phyloP scores from a whole-genome alignment of 2,113 vertebrate genomes.

The Tricholaema leucomelas region DNA sequence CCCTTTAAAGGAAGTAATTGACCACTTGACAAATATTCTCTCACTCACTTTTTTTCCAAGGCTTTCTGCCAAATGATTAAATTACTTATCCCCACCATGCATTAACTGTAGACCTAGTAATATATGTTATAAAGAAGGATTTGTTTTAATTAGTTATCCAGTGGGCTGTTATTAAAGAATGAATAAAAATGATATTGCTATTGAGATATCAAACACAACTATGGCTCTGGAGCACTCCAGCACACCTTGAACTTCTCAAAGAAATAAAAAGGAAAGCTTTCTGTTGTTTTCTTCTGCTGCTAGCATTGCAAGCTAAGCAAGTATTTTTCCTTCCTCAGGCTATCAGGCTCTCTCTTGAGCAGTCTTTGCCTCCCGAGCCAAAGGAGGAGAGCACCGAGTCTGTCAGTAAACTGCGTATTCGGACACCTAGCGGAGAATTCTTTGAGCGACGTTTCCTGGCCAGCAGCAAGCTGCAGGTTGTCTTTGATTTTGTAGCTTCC shows the following conservation, averaged over 20 bases:
- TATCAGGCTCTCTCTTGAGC: conserved; percentile 94
- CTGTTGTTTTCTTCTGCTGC: background rate
- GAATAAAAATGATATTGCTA: conserved; percentile 66
- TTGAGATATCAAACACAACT: conserved; percentile 36
- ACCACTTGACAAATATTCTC: conserved; percentile 65
- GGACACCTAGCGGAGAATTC: conserved; percentile 95
- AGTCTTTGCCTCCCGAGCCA: conserved; percentile 91
- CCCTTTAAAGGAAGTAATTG: conserved; percentile 60
- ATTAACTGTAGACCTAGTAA: conserved; percentile 73
- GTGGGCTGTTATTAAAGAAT: conserved; percentile 67
- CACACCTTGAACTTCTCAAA: conserved; percentile 40
- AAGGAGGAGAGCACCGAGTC: conserved; percentile 88
- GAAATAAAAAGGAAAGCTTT: background rate
- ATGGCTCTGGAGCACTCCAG: conserved; percentile 45
- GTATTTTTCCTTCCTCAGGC: conserved; percentile 78
- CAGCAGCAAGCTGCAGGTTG: conserved; percentile 93
- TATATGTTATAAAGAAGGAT: conserved; percentile 71
- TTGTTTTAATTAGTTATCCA: conserved; percentile 77
- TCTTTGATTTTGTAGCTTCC: conserved; percentile 98
- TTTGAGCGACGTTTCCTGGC: conserved; percentile 95
- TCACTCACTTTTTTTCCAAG: conserved; percentile 65
- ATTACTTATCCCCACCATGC: conserved; percentile 68
- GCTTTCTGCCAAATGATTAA: conserved; percentile 71
- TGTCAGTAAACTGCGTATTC: conserved; percentile 93
- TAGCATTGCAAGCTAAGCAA: background rate